Conservation (phyloP, 2,113 vertebrate genomes). For the Rhynchomys soricoides region DNA sequence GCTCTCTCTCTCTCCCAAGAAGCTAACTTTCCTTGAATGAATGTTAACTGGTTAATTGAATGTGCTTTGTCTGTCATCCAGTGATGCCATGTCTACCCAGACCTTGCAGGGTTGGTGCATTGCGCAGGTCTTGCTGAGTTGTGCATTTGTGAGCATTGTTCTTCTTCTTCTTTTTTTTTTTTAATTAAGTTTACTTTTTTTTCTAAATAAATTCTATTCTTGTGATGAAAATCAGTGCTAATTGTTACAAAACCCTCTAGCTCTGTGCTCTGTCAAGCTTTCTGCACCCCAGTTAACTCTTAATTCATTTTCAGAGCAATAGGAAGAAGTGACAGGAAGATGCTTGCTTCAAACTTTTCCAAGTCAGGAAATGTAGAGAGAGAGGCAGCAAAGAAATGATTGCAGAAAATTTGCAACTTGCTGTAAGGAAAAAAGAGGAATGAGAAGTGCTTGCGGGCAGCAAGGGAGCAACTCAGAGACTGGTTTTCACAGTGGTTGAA, state of each 20-base stretch:
- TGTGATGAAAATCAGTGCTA: constrained; percentile 78
- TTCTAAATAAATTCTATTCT: constrained; percentile 73
- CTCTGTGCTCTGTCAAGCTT: constrained; percentile 76
- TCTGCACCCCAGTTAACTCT: constrained; percentile 79
- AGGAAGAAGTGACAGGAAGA: constrained; percentile 71
- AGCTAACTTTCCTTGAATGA: constrained; percentile 73
- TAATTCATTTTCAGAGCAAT: constrained; percentile 75
- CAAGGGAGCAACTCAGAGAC: neutral
- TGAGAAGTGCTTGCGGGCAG: neutral
- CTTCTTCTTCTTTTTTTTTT: too few species aligned
- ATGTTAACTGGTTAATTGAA: constrained; percentile 81
- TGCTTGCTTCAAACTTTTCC: constrained; percentile 32
- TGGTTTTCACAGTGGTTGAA: neutral
- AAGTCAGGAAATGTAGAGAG: neutral
- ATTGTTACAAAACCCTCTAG: constrained; percentile 81
- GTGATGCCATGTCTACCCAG: constrained; percentile 75
- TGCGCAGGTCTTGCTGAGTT: constrained; percentile 68
- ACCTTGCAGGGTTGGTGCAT: neutral
- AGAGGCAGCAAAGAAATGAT: neutral
- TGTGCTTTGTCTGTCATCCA: constrained; percentile 72
- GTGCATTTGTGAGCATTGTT: constrained; percentile 44
- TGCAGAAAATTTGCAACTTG: neutral
- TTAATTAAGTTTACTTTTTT: neutral
- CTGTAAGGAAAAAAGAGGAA: neutral
- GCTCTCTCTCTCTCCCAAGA: constrained; percentile 32